A percentile compares a stretch with the other conserved stretches of the same genome.
phyloP scores from a whole-genome alignment of 2,797 vertebrate species.

The Natrix natrix region DNA sequence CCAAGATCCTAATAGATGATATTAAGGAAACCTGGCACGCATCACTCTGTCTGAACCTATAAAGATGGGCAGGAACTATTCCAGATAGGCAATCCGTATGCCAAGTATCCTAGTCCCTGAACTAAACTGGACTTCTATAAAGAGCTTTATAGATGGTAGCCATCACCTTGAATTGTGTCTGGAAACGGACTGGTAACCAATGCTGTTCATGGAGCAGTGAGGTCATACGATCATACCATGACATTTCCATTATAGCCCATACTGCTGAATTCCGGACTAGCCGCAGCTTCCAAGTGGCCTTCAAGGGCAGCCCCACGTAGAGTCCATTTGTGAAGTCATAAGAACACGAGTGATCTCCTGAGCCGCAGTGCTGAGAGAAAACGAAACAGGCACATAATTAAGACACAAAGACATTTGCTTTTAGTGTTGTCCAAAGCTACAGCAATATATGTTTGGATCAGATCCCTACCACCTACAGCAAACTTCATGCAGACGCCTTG shows the following conservation, averaged over 20 bases:
- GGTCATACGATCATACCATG: background rate
- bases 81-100: background rate
- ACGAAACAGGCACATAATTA: background rate
- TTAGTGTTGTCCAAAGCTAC: constrained; percentile 21
- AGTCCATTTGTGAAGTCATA: background rate
- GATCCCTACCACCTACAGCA: background rate
- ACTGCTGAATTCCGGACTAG: background rate
- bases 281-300: background rate
- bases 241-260: background rate
- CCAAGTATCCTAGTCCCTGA: background rate
- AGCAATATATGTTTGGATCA: background rate
- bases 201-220: background rate
- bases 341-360: background rate
- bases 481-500: background rate
- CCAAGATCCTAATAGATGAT: background rate
- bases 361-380: background rate
- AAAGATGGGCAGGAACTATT: background rate
- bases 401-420: constrained; percentile 6
- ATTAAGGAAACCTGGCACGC: background rate
- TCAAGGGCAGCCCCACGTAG: background rate
- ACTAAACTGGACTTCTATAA: background rate
- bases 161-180: background rate
- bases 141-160: background rate
- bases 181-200: background rate
- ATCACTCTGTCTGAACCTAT: background rate